Percentiles rank a stretch among this genome's conserved stretches.
Evolutionary conservation across 2,113 vertebrate genomes (phyloP).

Genomic region (Orycteropus afer): DNA sequence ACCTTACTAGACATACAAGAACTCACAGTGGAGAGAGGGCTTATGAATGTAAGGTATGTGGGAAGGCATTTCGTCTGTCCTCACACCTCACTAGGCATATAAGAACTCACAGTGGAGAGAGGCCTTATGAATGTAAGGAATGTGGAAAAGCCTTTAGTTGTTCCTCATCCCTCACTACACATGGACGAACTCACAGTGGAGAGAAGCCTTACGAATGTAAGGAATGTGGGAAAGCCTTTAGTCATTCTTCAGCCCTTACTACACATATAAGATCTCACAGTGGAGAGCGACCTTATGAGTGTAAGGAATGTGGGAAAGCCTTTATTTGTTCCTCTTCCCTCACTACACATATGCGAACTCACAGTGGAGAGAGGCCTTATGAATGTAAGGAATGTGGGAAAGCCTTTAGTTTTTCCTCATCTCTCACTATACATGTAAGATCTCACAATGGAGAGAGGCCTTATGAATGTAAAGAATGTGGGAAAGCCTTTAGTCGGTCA

Average conservation of each 20-base stretch:
- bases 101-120: background rate
- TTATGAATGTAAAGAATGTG: background rate
- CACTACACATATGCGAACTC: background rate
- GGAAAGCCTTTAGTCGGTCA: background rate
- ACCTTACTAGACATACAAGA: background rate
- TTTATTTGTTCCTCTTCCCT: background rate
- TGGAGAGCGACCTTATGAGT: background rate
- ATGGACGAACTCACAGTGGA: background rate
- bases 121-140: background rate
- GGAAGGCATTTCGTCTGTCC: background rate
- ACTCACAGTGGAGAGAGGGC: background rate
- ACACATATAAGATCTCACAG: background rate
- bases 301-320: background rate
- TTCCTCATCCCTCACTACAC: background rate
- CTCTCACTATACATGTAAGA: background rate
- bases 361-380: background rate
- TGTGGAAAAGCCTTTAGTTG: background rate
- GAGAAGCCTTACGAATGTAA: background rate
- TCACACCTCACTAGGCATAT: background rate
- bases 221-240: background rate
- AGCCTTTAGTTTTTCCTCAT: background rate
- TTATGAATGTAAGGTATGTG: background rate
- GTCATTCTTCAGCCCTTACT: background rate
- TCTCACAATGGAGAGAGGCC: background rate
- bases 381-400: background rate